Evolutionary conservation across 2,113 vertebrate genomes (phyloP).

Genomic region (Mustela lutreola): DNA sequence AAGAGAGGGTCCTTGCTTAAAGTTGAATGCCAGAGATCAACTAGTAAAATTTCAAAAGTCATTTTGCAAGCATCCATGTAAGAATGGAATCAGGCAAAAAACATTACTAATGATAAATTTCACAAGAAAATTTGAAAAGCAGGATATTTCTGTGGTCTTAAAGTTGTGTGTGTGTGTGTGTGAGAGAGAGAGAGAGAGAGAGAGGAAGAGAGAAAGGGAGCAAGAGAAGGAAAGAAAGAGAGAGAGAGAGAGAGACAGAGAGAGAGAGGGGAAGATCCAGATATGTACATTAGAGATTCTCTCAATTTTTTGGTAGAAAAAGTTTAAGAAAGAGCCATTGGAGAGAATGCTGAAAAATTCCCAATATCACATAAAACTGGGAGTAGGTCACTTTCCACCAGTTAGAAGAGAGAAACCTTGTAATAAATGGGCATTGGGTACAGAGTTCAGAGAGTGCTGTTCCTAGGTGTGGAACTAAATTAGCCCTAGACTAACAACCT

Average conservation of each 20-base stretch:
- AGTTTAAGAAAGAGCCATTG: neutral
- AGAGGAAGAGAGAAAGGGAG: too few species aligned
- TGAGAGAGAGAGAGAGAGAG: too few species aligned
- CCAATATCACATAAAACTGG: neutral
- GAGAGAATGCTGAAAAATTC: neutral
- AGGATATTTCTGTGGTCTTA: slow-evolving; percentile 6
- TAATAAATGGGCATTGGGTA: neutral
- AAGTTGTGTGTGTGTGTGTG: neutral
- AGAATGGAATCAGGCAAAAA: slow-evolving; percentile 7
- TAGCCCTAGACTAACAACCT: neutral
- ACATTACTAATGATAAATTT: neutral
- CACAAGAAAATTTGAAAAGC: neutral
- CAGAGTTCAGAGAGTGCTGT: neutral
- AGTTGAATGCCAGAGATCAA: neutral
- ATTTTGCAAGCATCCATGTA: neutral
- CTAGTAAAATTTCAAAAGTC: slow-evolving; percentile 17
- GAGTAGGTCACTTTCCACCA: neutral
- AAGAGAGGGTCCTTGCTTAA: neutral
- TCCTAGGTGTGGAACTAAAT: neutral
- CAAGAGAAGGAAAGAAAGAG: neutral
- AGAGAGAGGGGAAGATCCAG: neutral
- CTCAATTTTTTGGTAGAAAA: neutral
- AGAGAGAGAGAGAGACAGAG: too few species aligned
- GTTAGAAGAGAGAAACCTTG: neutral
- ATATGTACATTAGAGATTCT: neutral